A percentile compares a stretch with the other conserved stretches of the same genome.
These are phyloP conservation scores for Gymnocheta viridis DNA, from an alignment of 2,888 invertebrate genomes.

Conservation along the genomic window DNA sequence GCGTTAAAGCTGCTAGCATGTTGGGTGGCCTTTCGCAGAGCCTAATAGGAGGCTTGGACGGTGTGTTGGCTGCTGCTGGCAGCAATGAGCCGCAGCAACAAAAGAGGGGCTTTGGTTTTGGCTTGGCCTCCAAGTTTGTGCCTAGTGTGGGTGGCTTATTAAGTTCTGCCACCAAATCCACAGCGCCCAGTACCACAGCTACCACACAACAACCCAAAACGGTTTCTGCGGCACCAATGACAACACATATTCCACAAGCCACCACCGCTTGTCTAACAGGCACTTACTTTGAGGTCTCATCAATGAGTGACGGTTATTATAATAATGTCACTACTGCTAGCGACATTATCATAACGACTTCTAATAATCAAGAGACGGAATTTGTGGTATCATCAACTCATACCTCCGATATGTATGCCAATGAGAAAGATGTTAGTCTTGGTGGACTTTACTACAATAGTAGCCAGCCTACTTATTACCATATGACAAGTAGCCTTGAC, in stretches of 20 bases:
- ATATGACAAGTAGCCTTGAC: constrained; percentile 62
- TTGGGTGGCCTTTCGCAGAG: constrained; percentile 79
- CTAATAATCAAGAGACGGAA: background rate
- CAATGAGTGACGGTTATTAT: background rate
- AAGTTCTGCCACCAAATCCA: constrained; percentile 60
- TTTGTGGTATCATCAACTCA: background rate
- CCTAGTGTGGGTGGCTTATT: constrained; percentile 77
- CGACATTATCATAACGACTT: constrained; percentile 8
- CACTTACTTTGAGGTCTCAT: too few species aligned
- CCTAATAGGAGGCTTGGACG: constrained; percentile 78
- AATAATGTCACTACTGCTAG: background rate
- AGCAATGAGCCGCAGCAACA: constrained; percentile 60
- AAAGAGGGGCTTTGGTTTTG: constrained; percentile 76
- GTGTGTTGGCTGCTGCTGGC: constrained; percentile 75
- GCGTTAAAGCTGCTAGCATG: constrained; percentile 78
- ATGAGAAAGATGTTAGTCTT: background rate
- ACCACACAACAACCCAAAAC: constrained; percentile 1
- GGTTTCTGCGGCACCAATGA: background rate
- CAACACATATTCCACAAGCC: background rate
- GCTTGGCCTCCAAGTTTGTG: constrained; percentile 78
- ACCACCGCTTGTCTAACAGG: too few species aligned
- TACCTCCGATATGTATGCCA: background rate
- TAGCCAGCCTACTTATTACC: constrained; percentile 46
- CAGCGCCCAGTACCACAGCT: constrained; percentile 35
- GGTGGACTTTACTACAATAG: constrained; percentile 41